Conservation (phyloP, 2,797 vertebrate species). For the Dromococcyx pavoninus region DNA sequence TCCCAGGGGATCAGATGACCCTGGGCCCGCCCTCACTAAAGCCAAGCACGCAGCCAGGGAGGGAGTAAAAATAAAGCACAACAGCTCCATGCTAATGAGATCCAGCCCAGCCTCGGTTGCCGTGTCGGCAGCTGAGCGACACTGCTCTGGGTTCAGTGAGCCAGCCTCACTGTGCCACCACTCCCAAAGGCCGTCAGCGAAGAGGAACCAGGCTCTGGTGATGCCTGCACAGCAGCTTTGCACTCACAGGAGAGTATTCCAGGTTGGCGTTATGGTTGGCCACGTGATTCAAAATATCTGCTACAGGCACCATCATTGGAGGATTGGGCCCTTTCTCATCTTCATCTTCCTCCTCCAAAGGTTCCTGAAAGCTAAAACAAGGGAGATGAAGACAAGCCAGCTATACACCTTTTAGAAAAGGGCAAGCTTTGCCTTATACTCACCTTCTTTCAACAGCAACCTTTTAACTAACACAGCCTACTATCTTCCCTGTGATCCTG, state of each 20-base stretch:
- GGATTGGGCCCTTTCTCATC: constrained; percentile 82
- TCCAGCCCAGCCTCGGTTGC: no score
- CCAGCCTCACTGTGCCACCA: neutral
- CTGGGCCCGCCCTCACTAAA: neutral
- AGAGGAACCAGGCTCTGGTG: neutral
- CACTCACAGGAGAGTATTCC: constrained; percentile 88
- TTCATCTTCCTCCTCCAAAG: constrained; percentile 84
- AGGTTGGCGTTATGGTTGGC: constrained; percentile 91
- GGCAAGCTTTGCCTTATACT: neutral
- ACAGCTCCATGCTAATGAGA: rapidly evolving
- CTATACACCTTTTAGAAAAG: neutral
- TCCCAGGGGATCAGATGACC: neutral
- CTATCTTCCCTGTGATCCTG: rapidly evolving
- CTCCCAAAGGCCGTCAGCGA: rapidly evolving
- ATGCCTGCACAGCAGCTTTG: rapidly evolving
- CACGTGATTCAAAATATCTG: constrained; percentile 93
- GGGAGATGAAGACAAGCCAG: neutral
- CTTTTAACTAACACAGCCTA: rapidly evolving
- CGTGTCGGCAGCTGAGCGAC: neutral
- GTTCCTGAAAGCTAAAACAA: constrained; percentile 90
- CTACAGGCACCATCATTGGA: constrained; percentile 96
- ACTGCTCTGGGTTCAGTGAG: neutral
- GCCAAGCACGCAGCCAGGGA: neutral
- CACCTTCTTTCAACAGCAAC: rapidly evolving
- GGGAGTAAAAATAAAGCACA: rapidly evolving